Evolutionary conservation across 2,888 invertebrate species (phyloP).

Genomic region (Agrotis exclamationis): DNA sequence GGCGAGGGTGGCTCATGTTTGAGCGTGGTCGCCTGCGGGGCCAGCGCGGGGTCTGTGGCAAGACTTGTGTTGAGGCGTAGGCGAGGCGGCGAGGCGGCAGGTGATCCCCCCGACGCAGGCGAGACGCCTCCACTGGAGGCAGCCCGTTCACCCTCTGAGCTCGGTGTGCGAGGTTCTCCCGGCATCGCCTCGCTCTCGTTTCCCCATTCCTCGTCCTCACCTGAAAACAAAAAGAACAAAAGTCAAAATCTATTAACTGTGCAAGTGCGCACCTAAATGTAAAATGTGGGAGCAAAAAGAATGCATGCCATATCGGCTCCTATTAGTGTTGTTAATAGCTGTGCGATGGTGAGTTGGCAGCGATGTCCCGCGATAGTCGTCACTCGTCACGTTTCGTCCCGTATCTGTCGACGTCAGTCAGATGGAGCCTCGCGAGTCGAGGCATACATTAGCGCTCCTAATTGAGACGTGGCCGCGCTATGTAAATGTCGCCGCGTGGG

Average conservation of each 20-base stretch:
- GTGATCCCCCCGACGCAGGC: slow-evolving; percentile 80
- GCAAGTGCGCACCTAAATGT: slow-evolving; percentile 49
- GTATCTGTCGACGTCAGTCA: slow-evolving; percentile 89
- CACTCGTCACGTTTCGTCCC: slow-evolving; percentile 89
- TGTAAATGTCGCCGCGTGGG: slow-evolving; percentile 90
- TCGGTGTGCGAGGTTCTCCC: slow-evolving; percentile 89
- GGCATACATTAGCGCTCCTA: slow-evolving; percentile 91
- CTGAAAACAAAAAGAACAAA: slow-evolving; percentile 85
- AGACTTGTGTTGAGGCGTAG: slow-evolving; percentile 95
- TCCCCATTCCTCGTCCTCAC: slow-evolving; percentile 93
- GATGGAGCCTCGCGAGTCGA: slow-evolving; percentile 87
- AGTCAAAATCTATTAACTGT: slow-evolving; percentile 63
- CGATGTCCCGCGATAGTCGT: slow-evolving; percentile 85
- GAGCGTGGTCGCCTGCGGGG: slow-evolving; percentile 92
- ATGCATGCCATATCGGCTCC: slow-evolving; percentile 78
- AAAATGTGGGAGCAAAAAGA: slow-evolving; percentile 74
- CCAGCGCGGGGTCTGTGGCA: slow-evolving; percentile 95
- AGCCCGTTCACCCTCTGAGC: slow-evolving; percentile 85
- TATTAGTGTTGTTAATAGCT: slow-evolving; percentile 88
- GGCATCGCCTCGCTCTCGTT: slow-evolving; percentile 91
- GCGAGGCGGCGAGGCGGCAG: slow-evolving; percentile 91
- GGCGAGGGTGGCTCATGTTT: slow-evolving; percentile 86
- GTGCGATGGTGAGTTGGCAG: slow-evolving; percentile 83
- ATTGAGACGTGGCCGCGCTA: slow-evolving; percentile 90
- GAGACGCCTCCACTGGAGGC: slow-evolving; percentile 84